Evolutionary conservation across 2,113 vertebrate genomes (phyloP).

Genomic region (Callocephalon fimbriatum): DNA sequence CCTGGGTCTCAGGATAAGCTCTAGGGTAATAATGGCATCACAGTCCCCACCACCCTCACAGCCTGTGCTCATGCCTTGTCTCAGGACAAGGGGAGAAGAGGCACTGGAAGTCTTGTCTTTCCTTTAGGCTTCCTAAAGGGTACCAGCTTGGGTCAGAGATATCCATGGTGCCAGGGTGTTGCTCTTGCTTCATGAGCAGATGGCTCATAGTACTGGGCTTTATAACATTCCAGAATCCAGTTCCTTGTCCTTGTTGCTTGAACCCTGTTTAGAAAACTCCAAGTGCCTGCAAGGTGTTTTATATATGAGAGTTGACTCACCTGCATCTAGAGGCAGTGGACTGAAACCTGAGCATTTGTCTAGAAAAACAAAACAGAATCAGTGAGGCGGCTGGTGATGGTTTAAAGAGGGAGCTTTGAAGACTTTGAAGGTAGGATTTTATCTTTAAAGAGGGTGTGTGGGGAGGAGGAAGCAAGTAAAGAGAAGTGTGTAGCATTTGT

Average conservation of each 20-base stretch:
- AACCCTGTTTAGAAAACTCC: background rate
- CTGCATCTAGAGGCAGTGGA: background rate
- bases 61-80: background rate
- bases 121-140: background rate
- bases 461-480: background rate
- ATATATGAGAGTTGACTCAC: background rate
- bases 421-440: background rate
- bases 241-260: background rate
- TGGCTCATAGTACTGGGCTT: background rate
- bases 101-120: background rate
- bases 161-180: background rate
- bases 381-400: background rate
- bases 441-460: background rate
- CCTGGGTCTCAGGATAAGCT: background rate
- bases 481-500: background rate
- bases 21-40: background rate
- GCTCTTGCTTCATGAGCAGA: background rate
- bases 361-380: background rate
- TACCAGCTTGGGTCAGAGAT: background rate
- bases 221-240: background rate
- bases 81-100: background rate
- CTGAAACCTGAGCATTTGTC: background rate
- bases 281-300: background rate
- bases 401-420: background rate
- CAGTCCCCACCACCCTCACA: rapidly evolving